Evolutionary conservation across 1,140 invertebrate species (phyloP), one percentile per base, ranked within the genome.

Genomic region (Ostrea edulis): DNA sequence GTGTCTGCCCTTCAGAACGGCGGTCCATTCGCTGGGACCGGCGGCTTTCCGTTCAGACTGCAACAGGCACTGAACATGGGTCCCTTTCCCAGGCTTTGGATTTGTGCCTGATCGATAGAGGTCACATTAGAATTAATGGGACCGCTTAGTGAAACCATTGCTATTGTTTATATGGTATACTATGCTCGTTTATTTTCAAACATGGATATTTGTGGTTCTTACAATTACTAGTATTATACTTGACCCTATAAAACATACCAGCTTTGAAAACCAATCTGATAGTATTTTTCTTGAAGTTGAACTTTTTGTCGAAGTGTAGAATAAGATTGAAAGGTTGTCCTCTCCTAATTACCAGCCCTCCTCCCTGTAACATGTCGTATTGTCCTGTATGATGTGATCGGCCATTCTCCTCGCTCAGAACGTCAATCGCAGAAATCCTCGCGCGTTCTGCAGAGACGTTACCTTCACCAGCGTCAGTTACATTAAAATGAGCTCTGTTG

Each of bases 71-170:
- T 89, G 85, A 8, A 89, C 86, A 85, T 89, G 88, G 14, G 86
- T 89, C 8, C 88, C 88, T 52, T 85, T 87, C n/a, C 88, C 88
- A 3, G 88, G 88, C 35, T 83, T 84, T 29, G 88, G 88, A 44
- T 82, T 85, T 29, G 82, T 51, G n/a, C 88, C 88, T 89, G 25
- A 44, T 44, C 5, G 35, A 44, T n/a, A 62, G 58, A 12, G 17
- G 58, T 20, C n/a, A 62, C 9, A 14, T 20, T 12, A 52, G 17
- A 22, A 20, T 17, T 14, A 62, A 44, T 44, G 35, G 14, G 11
- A 62, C 58, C 17, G 14, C n/a, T 62, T 62, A 62, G 35, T 44
- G 5, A 44, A 44, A 44, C 5, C 35, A 44, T 44, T 44, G 35
- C 35, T 44, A 44, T 44, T 44, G 35, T 44, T 44, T 44, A 44